A percentile compares a stretch with the other conserved stretches of the same genome.
phyloP scores from a whole-genome alignment of 1,140 invertebrate genomes.

The Macrobrachium nipponense region DNA sequence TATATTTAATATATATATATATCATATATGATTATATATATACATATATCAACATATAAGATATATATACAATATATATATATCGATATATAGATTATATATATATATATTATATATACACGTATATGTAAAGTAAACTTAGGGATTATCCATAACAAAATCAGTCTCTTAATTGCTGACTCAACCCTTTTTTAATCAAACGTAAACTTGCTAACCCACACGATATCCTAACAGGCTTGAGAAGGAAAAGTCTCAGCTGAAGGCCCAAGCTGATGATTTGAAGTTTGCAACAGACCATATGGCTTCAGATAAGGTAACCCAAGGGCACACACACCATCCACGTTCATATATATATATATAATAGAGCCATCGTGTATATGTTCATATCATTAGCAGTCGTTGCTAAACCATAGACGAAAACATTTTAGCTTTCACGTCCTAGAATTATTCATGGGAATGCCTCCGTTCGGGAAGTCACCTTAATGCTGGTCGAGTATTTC shows the following conservation, averaged over 20 bases:
- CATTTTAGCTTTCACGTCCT: too few relatives aligned
- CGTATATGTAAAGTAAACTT: too few relatives aligned
- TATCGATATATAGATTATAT: too few relatives aligned
- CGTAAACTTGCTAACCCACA: conserved; percentile 34
- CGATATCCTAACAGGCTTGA: conserved; percentile 56
- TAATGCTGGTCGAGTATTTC: too few relatives aligned
- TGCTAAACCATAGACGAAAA: background rate
- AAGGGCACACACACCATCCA: background rate
- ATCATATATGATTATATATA: too few relatives aligned
- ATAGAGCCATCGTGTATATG: background rate
- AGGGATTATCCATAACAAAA: too few relatives aligned
- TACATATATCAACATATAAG: too few relatives aligned
- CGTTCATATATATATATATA: background rate
- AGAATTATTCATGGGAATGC: too few relatives aligned
- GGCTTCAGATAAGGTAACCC: conserved; percentile 43
- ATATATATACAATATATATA: too few relatives aligned
- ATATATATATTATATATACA: too few relatives aligned
- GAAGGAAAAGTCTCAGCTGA: conserved; percentile 50
- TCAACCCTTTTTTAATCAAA: background rate
- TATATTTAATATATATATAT: too few relatives aligned
- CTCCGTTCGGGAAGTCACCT: too few relatives aligned
- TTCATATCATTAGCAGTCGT: background rate
- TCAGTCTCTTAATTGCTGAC: background rate
- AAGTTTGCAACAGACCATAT: conserved; percentile 50
- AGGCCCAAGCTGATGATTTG: conserved; percentile 47